Base-by-base conservation (phyloP, 2,797 vertebrate genomes). In the Morelia viridis region DNA sequence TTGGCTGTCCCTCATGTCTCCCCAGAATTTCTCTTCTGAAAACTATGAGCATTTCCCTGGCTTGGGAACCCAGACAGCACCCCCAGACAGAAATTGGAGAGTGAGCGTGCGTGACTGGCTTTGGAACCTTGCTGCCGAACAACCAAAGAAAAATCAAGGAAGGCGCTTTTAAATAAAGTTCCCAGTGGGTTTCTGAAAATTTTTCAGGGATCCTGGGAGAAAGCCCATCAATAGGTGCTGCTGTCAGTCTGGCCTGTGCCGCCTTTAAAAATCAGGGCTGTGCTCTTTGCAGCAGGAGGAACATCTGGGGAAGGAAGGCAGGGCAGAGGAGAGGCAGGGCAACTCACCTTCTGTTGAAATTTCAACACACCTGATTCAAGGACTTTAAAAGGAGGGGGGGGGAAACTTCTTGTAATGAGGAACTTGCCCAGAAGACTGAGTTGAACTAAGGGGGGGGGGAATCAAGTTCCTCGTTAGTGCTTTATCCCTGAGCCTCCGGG, bases 191-290 rank as follows among this genome's bases (percentile, higher is more conserved):
- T 95, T 94, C 95, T 96, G 97, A 97, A 97, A 96, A 94, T 91
- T 96, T 91, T 97, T 96, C 94, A 92, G 96, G 92, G 95, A 96
- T 96, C 95, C 93, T 89, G 87, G 94, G 97, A 96, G 96, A 86
- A 96, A 97, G 96, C 96, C 97, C 96, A 96, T 97, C 96, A 97
- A 97, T 97, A 98, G 97, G 98, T 98, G 98, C 95, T 93, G 96
- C 91, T 97, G 97, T 96, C 97, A 96, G 94, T 92, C 60, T 95
- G 1, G 94, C 95, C 97, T 97, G 96, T 93, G 93, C 96, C 96
- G 95, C 95, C 96, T 96, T 96, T 2, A 94, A 95, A 95, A 96
- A 96, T 86, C 93, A 96, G 94, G 94, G 92, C 96, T 95, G 89
- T 95, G 96, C 91, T 93, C 92, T 2, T 91, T 93, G 96, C 95